A percentile compares a stretch with the other conserved stretches of the same genome.
Evolutionary conservation across 2,113 vertebrate species (phyloP).

Genomic region (Micronycteris hirsuta): DNA sequence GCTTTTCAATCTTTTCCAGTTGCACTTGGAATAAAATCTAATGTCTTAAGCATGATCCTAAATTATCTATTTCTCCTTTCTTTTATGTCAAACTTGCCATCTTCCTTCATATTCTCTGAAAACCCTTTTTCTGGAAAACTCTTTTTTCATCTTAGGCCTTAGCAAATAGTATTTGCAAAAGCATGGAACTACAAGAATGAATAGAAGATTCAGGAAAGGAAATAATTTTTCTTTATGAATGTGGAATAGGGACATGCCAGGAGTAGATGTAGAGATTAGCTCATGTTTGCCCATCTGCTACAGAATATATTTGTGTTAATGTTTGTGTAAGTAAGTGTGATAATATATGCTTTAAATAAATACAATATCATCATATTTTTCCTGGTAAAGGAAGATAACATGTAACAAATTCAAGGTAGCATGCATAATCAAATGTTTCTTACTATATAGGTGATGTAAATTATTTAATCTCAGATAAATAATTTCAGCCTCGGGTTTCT

Average conservation of each 20-base stretch:
- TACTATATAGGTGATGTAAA: not conserved
- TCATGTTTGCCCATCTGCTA: not conserved
- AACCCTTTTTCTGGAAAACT: not conserved
- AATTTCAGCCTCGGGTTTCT: not conserved
- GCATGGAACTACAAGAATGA: not conserved
- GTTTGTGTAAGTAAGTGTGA: not conserved
- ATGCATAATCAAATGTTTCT: not conserved
- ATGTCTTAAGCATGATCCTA: not conserved
- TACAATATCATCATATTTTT: not conserved
- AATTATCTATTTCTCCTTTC: not conserved
- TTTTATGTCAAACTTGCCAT: not conserved
- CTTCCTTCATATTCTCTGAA: not conserved
- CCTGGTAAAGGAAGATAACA: not conserved
- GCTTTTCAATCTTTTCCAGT: not conserved
- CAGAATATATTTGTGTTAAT: not conserved
- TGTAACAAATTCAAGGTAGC: conserved; percentile 1
- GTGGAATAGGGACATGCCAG: not conserved
- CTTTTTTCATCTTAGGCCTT: not conserved
- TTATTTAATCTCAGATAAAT: not conserved
- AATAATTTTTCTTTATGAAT: not conserved
- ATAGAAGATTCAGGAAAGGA: not conserved
- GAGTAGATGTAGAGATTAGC: not conserved
- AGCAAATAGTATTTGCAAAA: not conserved
- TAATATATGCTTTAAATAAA: not conserved
- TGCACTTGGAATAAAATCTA: not conserved